Evolutionary conservation across 2,888 invertebrate genomes (phyloP).

Genomic region (Tetropium fuscum): DNA sequence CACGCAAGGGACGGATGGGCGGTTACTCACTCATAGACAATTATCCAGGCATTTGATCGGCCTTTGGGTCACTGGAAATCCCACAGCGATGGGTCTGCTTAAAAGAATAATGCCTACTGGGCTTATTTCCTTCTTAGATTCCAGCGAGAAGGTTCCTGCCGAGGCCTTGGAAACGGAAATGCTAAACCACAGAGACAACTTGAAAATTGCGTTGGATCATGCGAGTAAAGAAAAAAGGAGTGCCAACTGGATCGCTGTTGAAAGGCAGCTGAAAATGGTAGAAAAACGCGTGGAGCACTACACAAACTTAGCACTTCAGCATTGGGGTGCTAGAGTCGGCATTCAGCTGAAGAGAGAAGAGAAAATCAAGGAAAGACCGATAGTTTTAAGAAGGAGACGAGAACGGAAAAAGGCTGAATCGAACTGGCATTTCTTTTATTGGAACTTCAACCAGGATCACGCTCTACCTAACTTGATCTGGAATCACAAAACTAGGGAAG

Average conservation of each 20-base stretch:
- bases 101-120: slow-evolving; percentile 94
- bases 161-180: slow-evolving; percentile 78
- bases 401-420: slow-evolving; percentile 88
- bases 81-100: slow-evolving; percentile 88
- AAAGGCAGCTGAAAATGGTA: slow-evolving; percentile 79
- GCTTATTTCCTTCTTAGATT: slow-evolving; percentile 89
- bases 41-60: slow-evolving; percentile 94
- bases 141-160: slow-evolving; percentile 85
- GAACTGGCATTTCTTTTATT: slow-evolving; percentile 96
- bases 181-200: slow-evolving; percentile 89
- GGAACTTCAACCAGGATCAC: slow-evolving; percentile 94
- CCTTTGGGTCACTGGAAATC: slow-evolving; percentile 96
- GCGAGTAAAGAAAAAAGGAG: slow-evolving; percentile 76
- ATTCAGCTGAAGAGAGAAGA: slow-evolving; percentile 70
- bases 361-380: slow-evolving; percentile 82
- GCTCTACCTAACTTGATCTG: slow-evolving; percentile 97
- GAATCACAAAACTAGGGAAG: slow-evolving; percentile 99
- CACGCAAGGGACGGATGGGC: slow-evolving; percentile 82
- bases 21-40: slow-evolving; percentile 88
- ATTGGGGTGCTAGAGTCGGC: slow-evolving; percentile 77
- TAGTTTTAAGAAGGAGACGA: slow-evolving; percentile 90
- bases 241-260: slow-evolving; percentile 79
- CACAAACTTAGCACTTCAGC: slow-evolving; percentile 75
- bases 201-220: slow-evolving; percentile 91
- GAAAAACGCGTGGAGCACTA: slow-evolving; percentile 86